phyloP scores from a whole-genome alignment of 2,888 invertebrate species.

The Toxonevra muliebris region DNA sequence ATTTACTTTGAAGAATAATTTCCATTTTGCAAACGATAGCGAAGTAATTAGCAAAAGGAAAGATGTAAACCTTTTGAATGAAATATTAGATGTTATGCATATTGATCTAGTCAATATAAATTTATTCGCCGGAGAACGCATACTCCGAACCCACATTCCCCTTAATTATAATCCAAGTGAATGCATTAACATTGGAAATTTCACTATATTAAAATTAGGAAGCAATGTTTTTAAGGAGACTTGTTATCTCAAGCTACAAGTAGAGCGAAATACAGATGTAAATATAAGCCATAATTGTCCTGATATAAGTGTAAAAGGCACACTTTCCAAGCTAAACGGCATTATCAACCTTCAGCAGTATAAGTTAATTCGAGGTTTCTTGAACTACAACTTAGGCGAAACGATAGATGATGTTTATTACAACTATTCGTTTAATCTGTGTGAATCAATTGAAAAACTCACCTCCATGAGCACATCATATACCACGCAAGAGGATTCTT shows the following conservation, averaged over 20 bases:
- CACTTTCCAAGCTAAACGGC: constrained; percentile 84
- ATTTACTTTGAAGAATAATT: constrained; percentile 80
- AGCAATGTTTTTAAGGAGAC: constrained; percentile 82
- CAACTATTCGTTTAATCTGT: constrained; percentile 51
- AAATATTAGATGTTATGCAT: constrained; percentile 72
- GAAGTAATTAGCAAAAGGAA: constrained; percentile 52
- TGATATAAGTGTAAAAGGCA: constrained; percentile 85
- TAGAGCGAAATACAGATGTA: constrained; percentile 83
- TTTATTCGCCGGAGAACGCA: constrained; percentile 70
- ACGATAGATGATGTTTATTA: constrained; percentile 73
- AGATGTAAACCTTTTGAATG: constrained; percentile 47
- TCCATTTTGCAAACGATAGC: constrained; percentile 71
- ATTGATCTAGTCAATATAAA: constrained; percentile 76
- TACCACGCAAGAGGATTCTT: constrained; percentile 51
- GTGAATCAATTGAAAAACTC: constrained; percentile 57
- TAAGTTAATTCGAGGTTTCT: constrained; percentile 84
- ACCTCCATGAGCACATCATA: constrained; percentile 44
- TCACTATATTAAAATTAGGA: constrained; percentile 64
- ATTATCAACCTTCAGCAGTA: constrained; percentile 86
- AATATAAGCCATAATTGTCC: constrained; percentile 70
- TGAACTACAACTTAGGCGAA: constrained; percentile 91
- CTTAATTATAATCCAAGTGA: constrained; percentile 38
- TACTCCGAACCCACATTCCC: constrained; percentile 41
- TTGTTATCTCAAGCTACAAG: constrained; percentile 79
- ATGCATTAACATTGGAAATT: constrained; percentile 58